Conservation (phyloP, 2,888 invertebrate species). For the Mactromeris polynyma region DNA sequence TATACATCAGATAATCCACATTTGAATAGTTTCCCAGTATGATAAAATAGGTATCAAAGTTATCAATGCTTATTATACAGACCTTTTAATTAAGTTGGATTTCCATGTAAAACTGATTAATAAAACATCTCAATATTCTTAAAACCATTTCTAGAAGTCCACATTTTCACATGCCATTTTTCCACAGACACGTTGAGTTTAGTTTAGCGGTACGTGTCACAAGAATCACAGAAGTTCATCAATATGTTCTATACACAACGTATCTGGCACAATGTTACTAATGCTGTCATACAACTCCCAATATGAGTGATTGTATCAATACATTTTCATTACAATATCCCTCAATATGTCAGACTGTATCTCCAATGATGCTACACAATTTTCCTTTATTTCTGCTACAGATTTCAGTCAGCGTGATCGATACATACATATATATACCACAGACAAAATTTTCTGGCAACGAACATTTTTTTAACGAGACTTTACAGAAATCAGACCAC, state of each 20-base stretch:
- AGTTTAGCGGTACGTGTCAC: not conserved
- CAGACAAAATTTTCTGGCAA: not conserved
- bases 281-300: slow-evolving; percentile 4
- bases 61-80: not conserved
- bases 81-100: not conserved
- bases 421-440: slow-evolving; percentile 11
- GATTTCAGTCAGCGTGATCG: slow-evolving; percentile 9
- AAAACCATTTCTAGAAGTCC: not conserved
- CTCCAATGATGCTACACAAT: not conserved
- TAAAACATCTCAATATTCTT: not conserved
- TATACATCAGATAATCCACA: not conserved
- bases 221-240: not conserved
- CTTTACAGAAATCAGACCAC: not conserved
- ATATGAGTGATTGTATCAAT: slow-evolving; percentile 31
- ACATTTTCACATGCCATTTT: not conserved
- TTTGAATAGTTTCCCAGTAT: not conserved
- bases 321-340: slow-evolving; percentile 35
- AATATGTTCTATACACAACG: not conserved
- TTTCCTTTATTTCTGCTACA: slow-evolving; percentile 29
- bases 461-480: not conserved
- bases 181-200: not conserved
- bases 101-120: too few relatives aligned
- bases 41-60: not conserved
- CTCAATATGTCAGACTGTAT: slow-evolving; percentile 9
- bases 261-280: not conserved